Conservation (phyloP, 1,140 invertebrate genomes). For the Ridgeia piscesae region DNA sequence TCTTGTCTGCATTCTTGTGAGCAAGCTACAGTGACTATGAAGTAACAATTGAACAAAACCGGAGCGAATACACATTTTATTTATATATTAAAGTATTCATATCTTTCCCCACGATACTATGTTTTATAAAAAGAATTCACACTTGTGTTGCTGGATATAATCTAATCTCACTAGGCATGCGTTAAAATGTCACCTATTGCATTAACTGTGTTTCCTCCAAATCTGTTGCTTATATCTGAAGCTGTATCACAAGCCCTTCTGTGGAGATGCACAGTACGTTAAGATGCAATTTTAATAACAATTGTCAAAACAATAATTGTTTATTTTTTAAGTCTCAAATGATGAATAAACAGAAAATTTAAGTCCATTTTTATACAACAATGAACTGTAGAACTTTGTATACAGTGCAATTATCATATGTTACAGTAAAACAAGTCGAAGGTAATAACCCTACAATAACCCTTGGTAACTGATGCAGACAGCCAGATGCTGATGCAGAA, state of each 20-base stretch:
- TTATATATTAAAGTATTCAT: background rate
- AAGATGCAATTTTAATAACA: background rate
- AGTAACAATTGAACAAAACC: background rate
- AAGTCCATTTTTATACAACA: background rate
- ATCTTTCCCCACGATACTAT: background rate
- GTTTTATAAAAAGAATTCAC: background rate
- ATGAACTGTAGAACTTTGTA: background rate
- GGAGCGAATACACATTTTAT: background rate
- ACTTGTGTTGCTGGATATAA: background rate
- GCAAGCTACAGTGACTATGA: background rate
- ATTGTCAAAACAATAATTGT: background rate
- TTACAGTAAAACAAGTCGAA: background rate
- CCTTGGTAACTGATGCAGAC: background rate
- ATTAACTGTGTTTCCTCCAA: background rate
- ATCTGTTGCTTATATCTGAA: background rate
- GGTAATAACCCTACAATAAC: background rate
- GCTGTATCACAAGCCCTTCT: background rate
- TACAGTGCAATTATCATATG: background rate
- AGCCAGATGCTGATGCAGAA: background rate
- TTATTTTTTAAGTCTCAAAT: background rate
- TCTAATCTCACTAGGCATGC: background rate
- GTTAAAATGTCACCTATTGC: background rate
- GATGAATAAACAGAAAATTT: background rate
- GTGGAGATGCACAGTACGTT: background rate
- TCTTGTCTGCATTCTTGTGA: background rate